Percentiles rank a stretch among this genome's conserved stretches.
phyloP scores from a whole-genome alignment of 2,888 invertebrate genomes.

The Heliconius hortense region DNA sequence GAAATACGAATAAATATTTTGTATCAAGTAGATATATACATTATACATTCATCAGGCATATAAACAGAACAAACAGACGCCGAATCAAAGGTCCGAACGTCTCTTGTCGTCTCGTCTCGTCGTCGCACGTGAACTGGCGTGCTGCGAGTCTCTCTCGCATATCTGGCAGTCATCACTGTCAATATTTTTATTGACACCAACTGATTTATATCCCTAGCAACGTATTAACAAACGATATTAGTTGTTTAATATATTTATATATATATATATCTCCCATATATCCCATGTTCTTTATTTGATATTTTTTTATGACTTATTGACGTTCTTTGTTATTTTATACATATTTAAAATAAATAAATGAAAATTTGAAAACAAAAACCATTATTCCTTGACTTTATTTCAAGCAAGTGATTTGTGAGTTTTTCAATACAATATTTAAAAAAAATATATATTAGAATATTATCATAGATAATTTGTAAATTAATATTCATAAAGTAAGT shows the following conservation, averaged over 20 bases:
- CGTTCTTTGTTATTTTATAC: neutral
- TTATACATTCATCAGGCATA: neutral
- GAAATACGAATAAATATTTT: neutral
- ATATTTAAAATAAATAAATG: neutral
- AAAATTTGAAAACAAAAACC: neutral
- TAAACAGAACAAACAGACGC: slow-evolving; percentile 9
- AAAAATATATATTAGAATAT: neutral
- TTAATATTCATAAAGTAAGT: neutral
- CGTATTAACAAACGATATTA: slow-evolving; percentile 5
- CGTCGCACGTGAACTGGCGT: slow-evolving; percentile 12
- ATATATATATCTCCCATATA: no score
- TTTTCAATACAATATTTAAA: neutral
- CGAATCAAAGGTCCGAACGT: slow-evolving; percentile 5
- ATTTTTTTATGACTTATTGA: no score
- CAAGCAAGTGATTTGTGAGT: neutral
- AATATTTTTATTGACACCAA: slow-evolving; percentile 32
- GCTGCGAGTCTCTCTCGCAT: slow-evolving; percentile 12
- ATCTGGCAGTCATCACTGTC: slow-evolving; percentile 35
- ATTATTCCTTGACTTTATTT: neutral
- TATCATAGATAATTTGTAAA: neutral
- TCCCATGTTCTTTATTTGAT: no score
- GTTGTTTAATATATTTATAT: neutral
- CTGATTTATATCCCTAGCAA: slow-evolving; percentile 26
- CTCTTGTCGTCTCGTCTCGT: neutral
- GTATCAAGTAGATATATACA: neutral